phyloP scores from a whole-genome alignment of 2,113 vertebrate genomes.

The Hiodon alosoides region DNA sequence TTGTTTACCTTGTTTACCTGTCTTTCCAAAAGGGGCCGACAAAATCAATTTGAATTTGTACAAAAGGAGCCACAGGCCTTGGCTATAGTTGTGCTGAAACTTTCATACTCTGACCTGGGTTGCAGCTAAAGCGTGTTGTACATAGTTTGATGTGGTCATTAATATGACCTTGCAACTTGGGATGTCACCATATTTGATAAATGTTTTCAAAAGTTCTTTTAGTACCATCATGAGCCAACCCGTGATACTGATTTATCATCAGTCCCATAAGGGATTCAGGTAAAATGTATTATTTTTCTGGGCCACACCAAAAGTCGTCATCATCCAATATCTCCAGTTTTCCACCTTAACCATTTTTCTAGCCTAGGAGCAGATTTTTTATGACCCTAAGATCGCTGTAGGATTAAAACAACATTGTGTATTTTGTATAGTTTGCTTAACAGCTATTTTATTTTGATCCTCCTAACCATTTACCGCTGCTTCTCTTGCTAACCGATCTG shows the following conservation, averaged over 20 bases:
- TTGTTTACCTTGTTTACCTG: too few relatives aligned
- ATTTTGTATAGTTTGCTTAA: not conserved
- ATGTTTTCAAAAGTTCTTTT: not conserved
- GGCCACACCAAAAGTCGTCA: not conserved
- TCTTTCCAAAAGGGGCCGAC: not conserved
- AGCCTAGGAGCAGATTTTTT: not conserved
- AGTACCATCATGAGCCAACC: not conserved
- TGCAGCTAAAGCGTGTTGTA: not conserved
- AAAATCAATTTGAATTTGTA: not conserved
- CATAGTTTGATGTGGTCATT: not conserved
- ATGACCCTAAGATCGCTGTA: not conserved
- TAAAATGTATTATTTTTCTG: not conserved
- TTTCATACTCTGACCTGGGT: not conserved
- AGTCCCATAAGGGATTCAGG: not conserved
- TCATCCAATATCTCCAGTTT: not conserved
- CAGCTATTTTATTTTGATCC: not conserved
- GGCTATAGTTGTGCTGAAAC: not conserved
- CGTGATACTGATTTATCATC: not conserved
- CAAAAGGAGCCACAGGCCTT: not conserved
- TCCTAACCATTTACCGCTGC: not conserved
- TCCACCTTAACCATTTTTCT: not conserved
- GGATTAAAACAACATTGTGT: not conserved
- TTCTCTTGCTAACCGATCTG: not conserved
- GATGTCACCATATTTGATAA: not conserved
- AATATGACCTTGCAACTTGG: not conserved